phyloP scores from a whole-genome alignment of 92 coral and sea anemone genomes.

The Paragorgia papillata region DNA sequence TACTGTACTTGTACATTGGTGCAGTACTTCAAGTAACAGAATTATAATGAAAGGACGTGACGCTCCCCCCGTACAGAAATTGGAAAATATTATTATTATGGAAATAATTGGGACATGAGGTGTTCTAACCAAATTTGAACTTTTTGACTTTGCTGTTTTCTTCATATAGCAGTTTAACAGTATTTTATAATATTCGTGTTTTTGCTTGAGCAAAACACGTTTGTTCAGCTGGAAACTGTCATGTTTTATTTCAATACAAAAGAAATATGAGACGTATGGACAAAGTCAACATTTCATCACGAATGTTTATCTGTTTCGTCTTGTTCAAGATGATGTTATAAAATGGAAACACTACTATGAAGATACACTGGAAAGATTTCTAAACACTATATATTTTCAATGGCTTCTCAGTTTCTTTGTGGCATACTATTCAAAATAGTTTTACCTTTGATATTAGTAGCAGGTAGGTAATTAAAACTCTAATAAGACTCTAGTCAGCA shows the following conservation, averaged over 20 bases:
- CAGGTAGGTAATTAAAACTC: slow-evolving; percentile 71
- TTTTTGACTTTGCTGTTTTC: background rate
- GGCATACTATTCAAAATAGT: slow-evolving; percentile 82
- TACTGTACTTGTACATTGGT: too few relatives aligned
- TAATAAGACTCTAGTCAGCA: background rate
- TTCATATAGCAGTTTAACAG: slow-evolving; percentile 4
- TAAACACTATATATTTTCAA: background rate
- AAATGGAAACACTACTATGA: background rate
- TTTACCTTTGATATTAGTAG: slow-evolving; percentile 78
- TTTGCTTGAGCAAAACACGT: background rate
- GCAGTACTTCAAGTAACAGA: background rate
- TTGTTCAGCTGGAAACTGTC: background rate
- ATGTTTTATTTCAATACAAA: too few relatives aligned
- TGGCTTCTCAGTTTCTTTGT: slow-evolving; percentile 88
- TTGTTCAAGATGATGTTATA: background rate
- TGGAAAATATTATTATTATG: background rate
- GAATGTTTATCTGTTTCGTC: background rate
- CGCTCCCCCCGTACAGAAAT: slow-evolving; percentile 6
- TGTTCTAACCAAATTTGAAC: slow-evolving; percentile 13
- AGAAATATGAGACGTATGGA: background rate
- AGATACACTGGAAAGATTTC: background rate
- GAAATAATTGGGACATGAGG: slow-evolving; percentile 28
- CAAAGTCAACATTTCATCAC: background rate
- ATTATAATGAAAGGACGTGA: background rate
- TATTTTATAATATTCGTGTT: background rate